A percentile compares a stretch with the other conserved stretches of the same genome.
These are phyloP conservation scores for Danionella cerebrum DNA, from an alignment of 2,113 vertebrate species.

Conservation along the genomic window DNA sequence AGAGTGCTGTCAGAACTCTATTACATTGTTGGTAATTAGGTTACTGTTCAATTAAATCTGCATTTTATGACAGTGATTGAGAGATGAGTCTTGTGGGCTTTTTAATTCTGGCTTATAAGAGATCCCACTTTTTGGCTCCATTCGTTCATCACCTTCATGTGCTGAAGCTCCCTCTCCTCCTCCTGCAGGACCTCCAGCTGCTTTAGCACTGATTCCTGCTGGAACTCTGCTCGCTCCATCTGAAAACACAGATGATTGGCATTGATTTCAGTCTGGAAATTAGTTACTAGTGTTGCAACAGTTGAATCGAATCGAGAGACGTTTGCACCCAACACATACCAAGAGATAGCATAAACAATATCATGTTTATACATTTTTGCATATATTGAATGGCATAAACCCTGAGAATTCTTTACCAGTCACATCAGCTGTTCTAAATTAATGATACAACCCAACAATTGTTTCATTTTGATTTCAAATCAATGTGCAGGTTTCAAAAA, in stretches of 20 bases:
- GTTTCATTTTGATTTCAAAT: too few relatives aligned
- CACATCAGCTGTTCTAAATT: too few relatives aligned
- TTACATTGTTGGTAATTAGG: slow-evolving; percentile 1
- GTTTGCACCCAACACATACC: too few relatives aligned
- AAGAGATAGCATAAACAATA: too few relatives aligned
- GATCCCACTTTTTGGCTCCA: neutral
- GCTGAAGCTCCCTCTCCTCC: slow-evolving; percentile 96
- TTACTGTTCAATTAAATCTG: slow-evolving; percentile 2
- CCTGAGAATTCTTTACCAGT: too few relatives aligned
- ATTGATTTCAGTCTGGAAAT: slow-evolving; percentile 1
- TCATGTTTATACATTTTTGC: too few relatives aligned
- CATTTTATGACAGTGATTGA: slow-evolving; percentile 22
- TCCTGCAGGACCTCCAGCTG: slow-evolving; percentile 96
- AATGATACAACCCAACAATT: too few relatives aligned
- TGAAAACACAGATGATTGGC: slow-evolving; percentile 40
- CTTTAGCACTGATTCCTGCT: slow-evolving; percentile 94
- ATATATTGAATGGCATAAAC: too few relatives aligned
- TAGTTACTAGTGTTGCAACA: too few relatives aligned
- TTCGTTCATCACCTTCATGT: slow-evolving; percentile 77
- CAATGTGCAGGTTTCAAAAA: too few relatives aligned
- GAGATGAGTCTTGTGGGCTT: neutral
- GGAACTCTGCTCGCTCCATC: slow-evolving; percentile 92
- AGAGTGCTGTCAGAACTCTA: neutral
- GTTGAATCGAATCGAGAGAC: too few relatives aligned
- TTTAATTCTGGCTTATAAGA: slow-evolving; percentile 19